A percentile compares a stretch with the other conserved stretches of the same genome.
Conservation (phyloP, 2,113 vertebrate species). For the Takifugu bimaculatus region DNA sequence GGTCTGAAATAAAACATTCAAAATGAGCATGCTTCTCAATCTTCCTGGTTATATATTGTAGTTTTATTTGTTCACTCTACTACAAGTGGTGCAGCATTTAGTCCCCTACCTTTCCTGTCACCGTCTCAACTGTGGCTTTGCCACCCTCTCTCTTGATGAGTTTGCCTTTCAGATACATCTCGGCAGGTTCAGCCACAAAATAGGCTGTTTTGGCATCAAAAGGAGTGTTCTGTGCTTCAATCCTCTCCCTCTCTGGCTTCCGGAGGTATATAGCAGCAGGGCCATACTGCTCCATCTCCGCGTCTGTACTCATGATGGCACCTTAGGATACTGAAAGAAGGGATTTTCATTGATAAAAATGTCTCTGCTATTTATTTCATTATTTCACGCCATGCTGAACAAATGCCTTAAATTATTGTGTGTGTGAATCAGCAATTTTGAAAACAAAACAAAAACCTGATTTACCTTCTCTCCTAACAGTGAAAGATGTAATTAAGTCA, state of each 20-base stretch:
- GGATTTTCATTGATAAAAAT: not conserved
- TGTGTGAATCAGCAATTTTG: not conserved
- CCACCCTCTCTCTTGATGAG: slow-evolving; percentile 52
- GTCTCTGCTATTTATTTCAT: not conserved
- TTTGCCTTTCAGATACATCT: slow-evolving; percentile 62
- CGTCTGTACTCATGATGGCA: slow-evolving; percentile 61
- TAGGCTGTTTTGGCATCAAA: slow-evolving; percentile 63
- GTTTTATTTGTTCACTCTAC: too few relatives aligned
- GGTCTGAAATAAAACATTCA: slow-evolving; percentile 37
- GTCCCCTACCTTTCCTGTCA: slow-evolving; percentile 41
- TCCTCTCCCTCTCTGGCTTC: slow-evolving; percentile 57
- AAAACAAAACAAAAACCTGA: not conserved
- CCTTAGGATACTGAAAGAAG: slow-evolving; percentile 25
- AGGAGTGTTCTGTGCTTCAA: slow-evolving; percentile 52
- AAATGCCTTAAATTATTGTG: not conserved
- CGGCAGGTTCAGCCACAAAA: slow-evolving; percentile 36
- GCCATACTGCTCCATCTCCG: slow-evolving; percentile 63
- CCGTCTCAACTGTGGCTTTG: slow-evolving; percentile 53
- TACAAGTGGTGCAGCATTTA: too few relatives aligned
- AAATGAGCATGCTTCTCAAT: too few relatives aligned
- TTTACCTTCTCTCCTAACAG: slow-evolving; percentile 39
- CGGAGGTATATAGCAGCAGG: slow-evolving; percentile 52
- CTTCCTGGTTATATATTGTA: too few relatives aligned
- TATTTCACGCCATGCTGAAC: not conserved
- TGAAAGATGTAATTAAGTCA: slow-evolving; percentile 24